Percentiles rank a stretch among this genome's conserved stretches.
These are phyloP conservation scores for Ophiothrix spiculata DNA, from an alignment of 35 echinoderm and acorn worm species.

Conservation along the genomic window DNA sequence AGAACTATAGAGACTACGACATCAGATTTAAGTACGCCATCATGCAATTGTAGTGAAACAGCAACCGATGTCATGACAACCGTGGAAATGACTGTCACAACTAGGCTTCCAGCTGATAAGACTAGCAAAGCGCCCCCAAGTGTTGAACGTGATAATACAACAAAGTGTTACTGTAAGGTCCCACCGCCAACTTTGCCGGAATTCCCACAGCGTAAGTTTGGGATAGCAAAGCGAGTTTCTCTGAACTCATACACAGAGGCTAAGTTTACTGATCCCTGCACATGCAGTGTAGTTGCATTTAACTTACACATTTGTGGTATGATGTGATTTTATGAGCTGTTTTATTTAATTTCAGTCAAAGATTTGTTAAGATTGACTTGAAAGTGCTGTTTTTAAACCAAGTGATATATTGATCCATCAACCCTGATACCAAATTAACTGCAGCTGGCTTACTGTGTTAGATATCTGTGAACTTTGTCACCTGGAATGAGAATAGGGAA, in stretches of 20 bases:
- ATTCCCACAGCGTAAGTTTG: conserved; percentile 8
- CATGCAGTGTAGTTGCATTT: too few relatives aligned
- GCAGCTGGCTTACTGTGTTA: too few relatives aligned
- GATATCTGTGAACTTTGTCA: not conserved
- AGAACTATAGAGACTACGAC: not conserved
- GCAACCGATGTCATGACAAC: not conserved
- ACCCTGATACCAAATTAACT: too few relatives aligned
- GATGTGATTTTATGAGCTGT: too few relatives aligned
- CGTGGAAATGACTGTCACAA: not conserved
- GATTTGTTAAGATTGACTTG: too few relatives aligned
- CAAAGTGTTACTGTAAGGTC: not conserved
- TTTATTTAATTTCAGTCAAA: too few relatives aligned
- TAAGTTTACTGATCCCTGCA: too few relatives aligned
- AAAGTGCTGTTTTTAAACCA: too few relatives aligned
- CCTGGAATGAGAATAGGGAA: not conserved
- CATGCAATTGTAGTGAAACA: not conserved
- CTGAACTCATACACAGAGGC: not conserved
- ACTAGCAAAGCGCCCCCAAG: not conserved
- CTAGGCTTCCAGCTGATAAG: not conserved
- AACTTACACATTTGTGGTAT: too few relatives aligned
- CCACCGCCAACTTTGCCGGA: not conserved
- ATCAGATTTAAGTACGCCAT: not conserved
- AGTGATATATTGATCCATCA: too few relatives aligned
- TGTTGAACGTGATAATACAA: not conserved
- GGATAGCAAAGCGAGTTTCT: not conserved